Evolutionary conservation across 2,113 vertebrate genomes (phyloP), one percentile per base, ranked within the genome.

Genomic region (Theristicus caerulescens): DNA sequence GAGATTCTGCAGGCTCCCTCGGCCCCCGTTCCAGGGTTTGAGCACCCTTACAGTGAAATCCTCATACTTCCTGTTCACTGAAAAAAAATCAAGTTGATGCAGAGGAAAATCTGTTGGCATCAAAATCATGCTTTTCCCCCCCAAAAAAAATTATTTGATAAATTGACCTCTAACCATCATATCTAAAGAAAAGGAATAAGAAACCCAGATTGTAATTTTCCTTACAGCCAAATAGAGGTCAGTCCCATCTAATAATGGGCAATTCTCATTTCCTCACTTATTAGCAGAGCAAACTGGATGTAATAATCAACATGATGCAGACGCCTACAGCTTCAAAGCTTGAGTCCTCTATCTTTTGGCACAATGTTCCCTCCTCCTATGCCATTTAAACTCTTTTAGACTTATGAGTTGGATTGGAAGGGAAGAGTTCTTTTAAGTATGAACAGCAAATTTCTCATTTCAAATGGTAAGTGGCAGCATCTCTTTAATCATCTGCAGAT

Each of bases 401-500:
- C 34, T 72, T 16, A 9, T 0, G 19, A 19, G 40, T 51, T 62
- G 71, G 71, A 49, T 44, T 26, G 88, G 58, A 77, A 54, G 26
- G 88, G 62, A 77, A 49, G 22, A 36, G 5, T 46, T 90, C 76
- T 92, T 86, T 70, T 11, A 44, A 83, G 29, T 17, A 38, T 1
- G 11, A 86, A 16, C 61, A 69, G 46, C 76, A 77, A 67, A 91
- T 84, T 92, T 72, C 36, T 93, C 54, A 15, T 74, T 88, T 89
- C 73, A 31, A 14, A 14, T 80, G 74, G 71, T 11, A 62, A 93
- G 82, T 80, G 92, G 66, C 92, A 96, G 88, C 82, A 34, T 91
- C 72, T 91, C 82, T 84, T 79, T 65, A 92, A 94, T 82, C 47
- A n/a, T 47, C 44, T 46, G 66, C 88, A 94, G 88, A 79, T 92